Conservation (phyloP, 2,113 vertebrate species). For the Dasyprocta punctata region DNA sequence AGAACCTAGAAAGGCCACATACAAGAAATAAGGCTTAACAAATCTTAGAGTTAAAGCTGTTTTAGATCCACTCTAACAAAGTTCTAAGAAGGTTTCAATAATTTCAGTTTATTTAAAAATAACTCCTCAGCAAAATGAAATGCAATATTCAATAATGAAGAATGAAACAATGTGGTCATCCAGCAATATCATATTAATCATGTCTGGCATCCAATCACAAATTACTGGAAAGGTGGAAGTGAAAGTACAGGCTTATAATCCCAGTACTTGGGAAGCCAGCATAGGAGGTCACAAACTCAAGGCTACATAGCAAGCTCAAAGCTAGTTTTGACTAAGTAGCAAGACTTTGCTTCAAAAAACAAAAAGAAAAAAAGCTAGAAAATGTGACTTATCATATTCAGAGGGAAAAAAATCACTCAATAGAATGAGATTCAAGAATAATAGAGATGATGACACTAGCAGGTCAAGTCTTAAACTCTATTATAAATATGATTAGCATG, state of each 20-base stretch:
- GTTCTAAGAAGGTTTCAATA: background rate
- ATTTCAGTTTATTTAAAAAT: background rate
- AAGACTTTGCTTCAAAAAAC: background rate
- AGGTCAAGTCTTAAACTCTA: background rate
- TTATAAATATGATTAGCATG: background rate
- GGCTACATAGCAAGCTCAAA: background rate
- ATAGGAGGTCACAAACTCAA: background rate
- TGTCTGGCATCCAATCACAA: background rate
- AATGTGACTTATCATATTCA: background rate
- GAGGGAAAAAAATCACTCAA: background rate
- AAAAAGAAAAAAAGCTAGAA: background rate
- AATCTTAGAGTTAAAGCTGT: background rate
- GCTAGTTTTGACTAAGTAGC: background rate
- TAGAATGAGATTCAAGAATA: background rate
- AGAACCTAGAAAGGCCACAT: background rate
- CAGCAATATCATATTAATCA: background rate
- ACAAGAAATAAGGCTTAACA: background rate
- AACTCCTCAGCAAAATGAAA: background rate
- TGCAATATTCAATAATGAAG: background rate
- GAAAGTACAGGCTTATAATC: background rate
- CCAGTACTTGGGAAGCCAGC: background rate
- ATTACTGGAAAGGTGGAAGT: background rate
- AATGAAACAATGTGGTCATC: background rate
- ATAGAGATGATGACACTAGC: background rate
- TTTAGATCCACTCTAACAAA: background rate